Conservation (phyloP, 2,797 vertebrate species). For the Ptychobarbus kaznakovi region DNA sequence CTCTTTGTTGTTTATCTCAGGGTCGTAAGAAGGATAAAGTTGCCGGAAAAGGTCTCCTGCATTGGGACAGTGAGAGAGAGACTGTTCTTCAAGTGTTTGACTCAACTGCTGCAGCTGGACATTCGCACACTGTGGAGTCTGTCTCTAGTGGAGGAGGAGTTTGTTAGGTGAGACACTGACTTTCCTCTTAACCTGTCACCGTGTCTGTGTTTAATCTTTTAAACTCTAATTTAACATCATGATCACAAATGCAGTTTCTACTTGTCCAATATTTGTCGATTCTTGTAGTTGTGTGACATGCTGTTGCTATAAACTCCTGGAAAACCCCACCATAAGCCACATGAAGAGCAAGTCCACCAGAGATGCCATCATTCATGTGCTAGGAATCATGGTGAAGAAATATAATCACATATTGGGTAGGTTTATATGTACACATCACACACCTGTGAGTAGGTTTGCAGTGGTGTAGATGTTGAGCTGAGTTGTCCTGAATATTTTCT, state of each 20-base stretch:
- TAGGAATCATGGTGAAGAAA: slow-evolving; percentile 87
- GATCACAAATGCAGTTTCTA: neutral
- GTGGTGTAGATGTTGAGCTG: neutral
- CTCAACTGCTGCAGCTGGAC: slow-evolving; percentile 91
- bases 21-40: slow-evolving; percentile 85
- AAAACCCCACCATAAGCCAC: slow-evolving; percentile 88
- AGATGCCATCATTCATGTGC: slow-evolving; percentile 86
- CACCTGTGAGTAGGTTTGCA: neutral
- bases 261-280: neutral
- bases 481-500: neutral
- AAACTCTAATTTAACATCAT: neutral
- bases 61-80: slow-evolving; percentile 91
- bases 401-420: slow-evolving; percentile 92
- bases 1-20: slow-evolving; percentile 69
- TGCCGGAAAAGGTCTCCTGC: slow-evolving; percentile 70
- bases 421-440: slow-evolving; percentile 56
- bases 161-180: slow-evolving; percentile 81
- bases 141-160: slow-evolving; percentile 91
- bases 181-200: neutral
- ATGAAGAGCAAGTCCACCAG: slow-evolving; percentile 87
- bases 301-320: slow-evolving; percentile 92
- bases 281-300: slow-evolving; percentile 86
- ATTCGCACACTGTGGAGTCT: slow-evolving; percentile 89
- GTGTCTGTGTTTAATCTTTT: neutral
- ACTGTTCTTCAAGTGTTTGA: slow-evolving; percentile 80